Evolutionary conservation across 2,797 vertebrate species (phyloP), one percentile per base, ranked within the genome.

Genomic region (Crenuchus spilurus): DNA sequence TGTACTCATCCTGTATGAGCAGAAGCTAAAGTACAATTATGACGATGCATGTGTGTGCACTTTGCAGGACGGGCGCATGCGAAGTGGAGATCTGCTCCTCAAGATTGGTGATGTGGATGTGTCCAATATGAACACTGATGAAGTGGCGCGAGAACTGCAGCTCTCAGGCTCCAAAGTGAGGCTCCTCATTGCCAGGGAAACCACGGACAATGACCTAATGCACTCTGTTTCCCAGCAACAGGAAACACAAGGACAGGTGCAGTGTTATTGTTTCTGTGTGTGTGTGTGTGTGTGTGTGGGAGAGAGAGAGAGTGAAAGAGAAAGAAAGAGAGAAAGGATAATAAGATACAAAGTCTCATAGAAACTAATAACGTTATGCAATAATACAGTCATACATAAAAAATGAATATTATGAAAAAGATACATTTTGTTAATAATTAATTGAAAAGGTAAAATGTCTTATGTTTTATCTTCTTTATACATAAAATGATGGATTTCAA

Each of bases 91-190:
- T 87, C 95, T 96, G 69, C 97, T 99, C 74, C 84, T 98, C 77
- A 94, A 93, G 78, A 98, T 98, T 14, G 96, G 95, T 18, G 95
- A 97, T 77, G 96, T 95, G 0, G 95, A 96, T 69, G 84, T 98
- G 68, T 86, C 90, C 30, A 94, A 94, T 33, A 95, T 97, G 95
- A 94, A 93, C 90, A 96, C 94, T 46, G 96, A 98, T 82, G 95
- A 98, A 84, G 96, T 97, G 78, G 96, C 95, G 10, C 95, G 95
- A 80, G 91, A 92, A 63, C 91, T 97, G 65, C 91, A 94, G 77
- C 95, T 95, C 33, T 96, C 95, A 84, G 96, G 96, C 70, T 94
- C 87, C 73, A 87, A 88, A 86, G 95, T 98, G 75, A 96, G 94
- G 72, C 82, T 98, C 76, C 89, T 96, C 60, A 93, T 99, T 33